phyloP scores from a whole-genome alignment of 53 echinoderm and acorn worm species.

The Crossaster papposus region DNA sequence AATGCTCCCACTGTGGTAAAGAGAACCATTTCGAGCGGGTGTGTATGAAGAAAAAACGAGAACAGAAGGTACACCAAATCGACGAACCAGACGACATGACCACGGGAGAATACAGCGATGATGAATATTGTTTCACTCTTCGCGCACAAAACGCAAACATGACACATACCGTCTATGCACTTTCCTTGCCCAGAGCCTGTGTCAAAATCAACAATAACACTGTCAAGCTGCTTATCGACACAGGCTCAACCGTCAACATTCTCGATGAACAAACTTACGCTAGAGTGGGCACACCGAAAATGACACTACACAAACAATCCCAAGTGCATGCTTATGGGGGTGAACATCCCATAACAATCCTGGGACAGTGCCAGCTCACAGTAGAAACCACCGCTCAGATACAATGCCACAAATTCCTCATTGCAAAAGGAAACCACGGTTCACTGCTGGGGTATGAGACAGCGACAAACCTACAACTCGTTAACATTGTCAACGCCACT shows the following conservation, averaged over 20 bases:
- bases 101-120: neutral
- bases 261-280: neutral
- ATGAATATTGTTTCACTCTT: too few relatives aligned
- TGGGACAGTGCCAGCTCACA: neutral
- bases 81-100: neutral
- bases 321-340: slow-evolving; percentile 16
- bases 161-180: neutral
- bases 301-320: slow-evolving; percentile 10
- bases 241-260: slow-evolving; percentile 1
- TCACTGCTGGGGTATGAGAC: slow-evolving; percentile 24
- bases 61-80: neutral
- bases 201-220: slow-evolving; percentile 1
- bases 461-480: neutral
- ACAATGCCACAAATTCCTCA: slow-evolving; percentile 1
- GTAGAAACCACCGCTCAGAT: neutral
- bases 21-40: slow-evolving; percentile 1
- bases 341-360: neutral
- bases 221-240: neutral
- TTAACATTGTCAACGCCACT: neutral
- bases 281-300: neutral
- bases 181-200: neutral
- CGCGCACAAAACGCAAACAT: too few relatives aligned
- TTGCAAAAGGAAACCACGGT: slow-evolving; percentile 22
- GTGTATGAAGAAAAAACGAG: neutral
- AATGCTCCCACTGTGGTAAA: slow-evolving; percentile 17